Percentiles rank a stretch among this genome's conserved stretches.
These are phyloP conservation scores for Protophormia terraenovae DNA, from an alignment of 2,888 invertebrate genomes.

Conservation along the genomic window DNA sequence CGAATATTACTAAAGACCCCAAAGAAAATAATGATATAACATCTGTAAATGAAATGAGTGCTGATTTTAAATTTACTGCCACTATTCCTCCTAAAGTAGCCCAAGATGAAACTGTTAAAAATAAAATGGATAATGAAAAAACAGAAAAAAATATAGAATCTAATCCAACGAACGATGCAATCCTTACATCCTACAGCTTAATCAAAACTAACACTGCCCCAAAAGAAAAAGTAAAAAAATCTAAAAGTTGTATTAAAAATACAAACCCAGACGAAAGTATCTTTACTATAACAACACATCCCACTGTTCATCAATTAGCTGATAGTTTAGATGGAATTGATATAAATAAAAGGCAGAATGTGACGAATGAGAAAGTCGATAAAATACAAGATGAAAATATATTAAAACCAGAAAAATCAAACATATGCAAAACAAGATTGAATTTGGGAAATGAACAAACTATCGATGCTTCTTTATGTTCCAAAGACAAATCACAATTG, in stretches of 20 bases:
- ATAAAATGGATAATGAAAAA: not conserved
- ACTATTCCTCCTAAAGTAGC: not conserved
- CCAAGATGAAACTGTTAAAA: not conserved
- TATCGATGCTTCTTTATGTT: not conserved
- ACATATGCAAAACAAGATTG: not conserved
- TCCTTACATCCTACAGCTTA: not conserved
- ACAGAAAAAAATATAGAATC: not conserved
- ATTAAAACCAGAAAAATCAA: not conserved
- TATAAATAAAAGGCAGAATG: not conserved
- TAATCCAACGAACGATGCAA: not conserved
- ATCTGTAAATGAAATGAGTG: not conserved
- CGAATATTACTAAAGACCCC: not conserved
- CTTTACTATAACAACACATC: constrained; percentile 53
- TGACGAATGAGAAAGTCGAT: not conserved
- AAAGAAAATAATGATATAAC: not conserved
- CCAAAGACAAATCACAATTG: not conserved
- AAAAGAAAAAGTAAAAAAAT: constrained; percentile 54
- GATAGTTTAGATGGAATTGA: constrained; percentile 67
- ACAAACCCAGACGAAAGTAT: not conserved
- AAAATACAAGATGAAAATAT: not conserved
- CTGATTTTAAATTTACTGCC: not conserved
- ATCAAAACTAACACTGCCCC: constrained; percentile 51
- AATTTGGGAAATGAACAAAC: not conserved
- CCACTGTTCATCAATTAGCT: constrained; percentile 66
- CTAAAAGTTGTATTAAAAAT: not conserved